Conservation (phyloP, 2,888 invertebrate genomes). For the Quadroppia sp. region DNA sequence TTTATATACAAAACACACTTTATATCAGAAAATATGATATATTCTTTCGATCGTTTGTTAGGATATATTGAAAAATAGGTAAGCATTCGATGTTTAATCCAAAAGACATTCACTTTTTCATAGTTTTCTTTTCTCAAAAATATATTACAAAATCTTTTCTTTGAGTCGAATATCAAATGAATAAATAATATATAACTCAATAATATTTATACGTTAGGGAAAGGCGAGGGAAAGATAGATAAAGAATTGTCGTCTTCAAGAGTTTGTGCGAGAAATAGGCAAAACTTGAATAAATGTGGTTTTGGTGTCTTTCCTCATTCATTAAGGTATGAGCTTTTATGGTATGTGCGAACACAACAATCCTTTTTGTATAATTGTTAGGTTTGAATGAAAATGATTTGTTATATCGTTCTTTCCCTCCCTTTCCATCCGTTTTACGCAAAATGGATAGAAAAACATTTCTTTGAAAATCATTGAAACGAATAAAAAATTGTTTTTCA, state of each 20-base stretch:
- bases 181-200: background rate
- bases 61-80: too few relatives aligned
- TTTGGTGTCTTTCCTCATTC: conserved; percentile 1
- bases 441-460: background rate
- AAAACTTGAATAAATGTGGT: conserved; percentile 4
- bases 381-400: background rate
- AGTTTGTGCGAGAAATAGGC: too few relatives aligned
- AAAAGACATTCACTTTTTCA: background rate
- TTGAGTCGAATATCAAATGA: background rate
- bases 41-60: too few relatives aligned
- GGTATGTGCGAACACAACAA: background rate
- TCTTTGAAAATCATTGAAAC: background rate
- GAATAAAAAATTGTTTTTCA: background rate
- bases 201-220: background rate
- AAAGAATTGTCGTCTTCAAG: too few relatives aligned
- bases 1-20: too few relatives aligned
- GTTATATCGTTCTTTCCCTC: background rate
- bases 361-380: conserved; percentile 24
- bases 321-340: background rate
- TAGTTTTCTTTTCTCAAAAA: background rate
- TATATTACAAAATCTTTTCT: background rate
- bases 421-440: background rate
- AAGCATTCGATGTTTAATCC: background rate
- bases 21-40: too few relatives aligned
- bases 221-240: conserved; percentile 5